Conservation (phyloP, 1,140 invertebrate species). For the Probaryconus sp. region DNA sequence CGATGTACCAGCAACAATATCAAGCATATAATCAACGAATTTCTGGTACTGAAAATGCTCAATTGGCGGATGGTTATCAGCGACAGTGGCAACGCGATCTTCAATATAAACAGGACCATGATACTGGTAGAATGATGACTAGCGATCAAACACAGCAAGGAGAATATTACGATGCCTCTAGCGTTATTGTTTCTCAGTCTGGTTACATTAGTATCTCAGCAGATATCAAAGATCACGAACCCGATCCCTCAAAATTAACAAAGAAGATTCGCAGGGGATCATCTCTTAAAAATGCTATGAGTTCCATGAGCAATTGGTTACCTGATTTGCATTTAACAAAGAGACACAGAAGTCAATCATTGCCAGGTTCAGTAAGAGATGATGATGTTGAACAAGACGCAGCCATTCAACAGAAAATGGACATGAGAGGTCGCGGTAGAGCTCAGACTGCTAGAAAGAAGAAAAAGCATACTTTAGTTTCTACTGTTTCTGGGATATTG, state of each 20-base stretch:
- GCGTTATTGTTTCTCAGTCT: slow-evolving; percentile 87
- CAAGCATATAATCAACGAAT: slow-evolving; percentile 69
- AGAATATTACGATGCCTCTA: slow-evolving; percentile 74
- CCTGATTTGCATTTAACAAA: slow-evolving; percentile 89
- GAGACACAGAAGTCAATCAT: slow-evolving; percentile 87
- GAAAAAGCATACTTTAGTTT: slow-evolving; percentile 87
- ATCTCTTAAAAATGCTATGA: slow-evolving; percentile 88
- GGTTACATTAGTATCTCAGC: slow-evolving; percentile 88
- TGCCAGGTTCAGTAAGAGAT: slow-evolving; percentile 84
- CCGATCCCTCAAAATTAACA: slow-evolving; percentile 75
- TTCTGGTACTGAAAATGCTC: slow-evolving; percentile 62
- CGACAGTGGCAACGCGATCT: slow-evolving; percentile 73
- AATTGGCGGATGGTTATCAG: slow-evolving; percentile 70
- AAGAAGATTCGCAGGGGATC: slow-evolving; percentile 85
- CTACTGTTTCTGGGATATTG: slow-evolving; percentile 87
- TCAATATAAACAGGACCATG: slow-evolving; percentile 69
- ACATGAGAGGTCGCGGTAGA: slow-evolving; percentile 66
- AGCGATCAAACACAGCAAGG: slow-evolving; percentile 78
- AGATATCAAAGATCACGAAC: slow-evolving; percentile 82
- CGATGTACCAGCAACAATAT: slow-evolving; percentile 73
- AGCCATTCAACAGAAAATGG: slow-evolving; percentile 58
- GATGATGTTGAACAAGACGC: slow-evolving; percentile 78
- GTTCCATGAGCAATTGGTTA: slow-evolving; percentile 87
- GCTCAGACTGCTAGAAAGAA: slow-evolving; percentile 79
- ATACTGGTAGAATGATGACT: slow-evolving; percentile 57